Percentiles rank a stretch among this genome's conserved stretches.
Evolutionary conservation across 2,797 vertebrate genomes (phyloP).

Genomic region (Tragelaphus eurycerus): DNA sequence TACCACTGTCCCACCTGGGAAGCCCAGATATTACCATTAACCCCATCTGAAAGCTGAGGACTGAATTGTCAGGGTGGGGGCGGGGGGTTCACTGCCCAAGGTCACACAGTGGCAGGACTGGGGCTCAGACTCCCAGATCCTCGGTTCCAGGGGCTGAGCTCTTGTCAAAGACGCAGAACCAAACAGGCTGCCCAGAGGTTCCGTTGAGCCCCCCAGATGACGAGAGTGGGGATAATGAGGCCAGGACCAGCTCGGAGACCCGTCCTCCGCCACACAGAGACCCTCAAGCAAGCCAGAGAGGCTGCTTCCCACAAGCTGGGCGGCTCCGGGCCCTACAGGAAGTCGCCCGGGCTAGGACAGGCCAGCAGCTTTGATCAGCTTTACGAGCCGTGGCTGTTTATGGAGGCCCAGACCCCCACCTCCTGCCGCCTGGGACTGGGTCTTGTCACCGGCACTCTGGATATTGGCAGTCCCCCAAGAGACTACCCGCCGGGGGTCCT

Average conservation of each 20-base stretch:
- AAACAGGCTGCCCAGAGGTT: neutral
- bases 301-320: neutral
- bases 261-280: neutral
- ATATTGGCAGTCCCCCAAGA: conserved; percentile 80
- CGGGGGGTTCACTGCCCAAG: neutral
- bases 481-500: neutral
- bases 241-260: neutral
- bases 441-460: conserved; percentile 85
- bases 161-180: neutral
- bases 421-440: conserved; percentile 83
- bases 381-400: conserved; percentile 85
- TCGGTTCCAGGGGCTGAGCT: neutral
- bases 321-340: conserved; percentile 49
- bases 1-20: neutral
- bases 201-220: neutral
- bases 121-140: neutral
- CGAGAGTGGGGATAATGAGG: neutral
- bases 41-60: neutral
- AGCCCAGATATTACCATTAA: neutral
- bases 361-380: conserved; percentile 82
- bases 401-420: conserved; percentile 80
- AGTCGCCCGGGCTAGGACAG: neutral
- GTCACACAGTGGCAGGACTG: neutral
- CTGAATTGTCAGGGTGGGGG: neutral
- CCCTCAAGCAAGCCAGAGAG: neutral